Evolutionary conservation across 2,113 vertebrate genomes (phyloP), one percentile per base, ranked within the genome.

Genomic region (Bombycilla garrulus): DNA sequence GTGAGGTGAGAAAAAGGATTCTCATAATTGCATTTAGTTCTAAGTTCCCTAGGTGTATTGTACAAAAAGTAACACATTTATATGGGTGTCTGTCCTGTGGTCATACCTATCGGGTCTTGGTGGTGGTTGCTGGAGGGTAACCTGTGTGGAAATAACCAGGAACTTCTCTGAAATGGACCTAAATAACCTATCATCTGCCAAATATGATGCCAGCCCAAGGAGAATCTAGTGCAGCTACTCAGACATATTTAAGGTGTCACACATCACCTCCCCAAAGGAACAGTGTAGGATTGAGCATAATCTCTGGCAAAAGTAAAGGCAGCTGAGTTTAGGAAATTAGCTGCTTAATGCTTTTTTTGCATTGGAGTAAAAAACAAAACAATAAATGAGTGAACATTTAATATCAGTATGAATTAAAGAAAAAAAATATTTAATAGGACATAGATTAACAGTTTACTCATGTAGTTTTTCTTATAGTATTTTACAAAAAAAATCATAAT

Each of bases 91-190:
- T 45, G 19, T 65, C 47, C 36, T 67, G 10, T 19, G 13, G 28
- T 64, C 21, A 21, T 22, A 61, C 12, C 25, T 36, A 8, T 28
- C 18, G 80, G 25, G 18, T 36, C 25, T 58, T 54, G 35, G 20
- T 67, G 50, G 15, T 10, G 24, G 9, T 5, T 79, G 44, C 33
- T 86, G 53, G 35, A 76, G 23, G 1, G 11, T 72, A 24, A 54
- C 24, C 4, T 0, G 0, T 18, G 21, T 70, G 19, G 5, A 66
- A 58, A 16, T 25, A 94, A 48, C 2, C 2, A 62, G 23, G 4
- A 83, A 12, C 10, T 81, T 38, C 28, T 69, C 51, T 66, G 70
- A 77, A 67, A 89, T 6, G 4, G 26, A 45, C 9, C 7, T 64
- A 54, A 88, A 62, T 5, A 82, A 31, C 5, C 15, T 23, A 44